These are phyloP conservation scores for Calidris pugnax DNA, from an alignment of 2,113 vertebrate species.

Conservation along the genomic window DNA sequence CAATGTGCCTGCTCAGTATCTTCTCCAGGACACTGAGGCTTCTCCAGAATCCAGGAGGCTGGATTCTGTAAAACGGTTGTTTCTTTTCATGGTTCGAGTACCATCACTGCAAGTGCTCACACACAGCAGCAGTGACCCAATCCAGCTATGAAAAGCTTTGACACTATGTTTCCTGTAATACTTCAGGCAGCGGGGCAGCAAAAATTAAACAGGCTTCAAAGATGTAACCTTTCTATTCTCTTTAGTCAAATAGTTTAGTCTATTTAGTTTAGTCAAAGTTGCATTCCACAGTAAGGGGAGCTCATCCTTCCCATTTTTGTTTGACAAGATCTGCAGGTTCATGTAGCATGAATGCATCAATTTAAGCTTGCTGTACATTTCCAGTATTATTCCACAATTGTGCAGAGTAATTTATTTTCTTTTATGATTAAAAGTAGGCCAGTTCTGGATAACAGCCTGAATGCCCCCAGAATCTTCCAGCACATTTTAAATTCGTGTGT, in stretches of 20 bases:
- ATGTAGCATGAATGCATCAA: neutral
- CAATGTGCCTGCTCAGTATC: neutral
- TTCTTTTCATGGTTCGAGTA: neutral
- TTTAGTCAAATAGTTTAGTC: neutral
- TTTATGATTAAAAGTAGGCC: neutral
- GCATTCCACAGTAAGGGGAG: neutral
- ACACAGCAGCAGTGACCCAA: neutral
- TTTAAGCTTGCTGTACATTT: neutral
- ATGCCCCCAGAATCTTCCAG: neutral
- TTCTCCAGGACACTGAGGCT: too few relatives aligned
- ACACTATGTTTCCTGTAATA: neutral
- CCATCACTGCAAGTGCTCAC: neutral
- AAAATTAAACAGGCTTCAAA: neutral
- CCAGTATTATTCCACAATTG: neutral
- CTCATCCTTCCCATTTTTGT: neutral
- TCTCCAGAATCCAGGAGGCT: neutral
- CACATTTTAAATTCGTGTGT: accelerated
- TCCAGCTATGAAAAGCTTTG: neutral
- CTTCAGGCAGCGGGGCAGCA: neutral
- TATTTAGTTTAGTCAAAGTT: neutral
- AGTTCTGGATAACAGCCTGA: neutral
- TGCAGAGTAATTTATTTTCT: neutral
- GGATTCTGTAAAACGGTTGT: neutral
- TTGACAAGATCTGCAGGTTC: neutral
- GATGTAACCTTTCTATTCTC: neutral